Conservation (phyloP, 1,140 invertebrate genomes). For the Orius insidiosus region DNA sequence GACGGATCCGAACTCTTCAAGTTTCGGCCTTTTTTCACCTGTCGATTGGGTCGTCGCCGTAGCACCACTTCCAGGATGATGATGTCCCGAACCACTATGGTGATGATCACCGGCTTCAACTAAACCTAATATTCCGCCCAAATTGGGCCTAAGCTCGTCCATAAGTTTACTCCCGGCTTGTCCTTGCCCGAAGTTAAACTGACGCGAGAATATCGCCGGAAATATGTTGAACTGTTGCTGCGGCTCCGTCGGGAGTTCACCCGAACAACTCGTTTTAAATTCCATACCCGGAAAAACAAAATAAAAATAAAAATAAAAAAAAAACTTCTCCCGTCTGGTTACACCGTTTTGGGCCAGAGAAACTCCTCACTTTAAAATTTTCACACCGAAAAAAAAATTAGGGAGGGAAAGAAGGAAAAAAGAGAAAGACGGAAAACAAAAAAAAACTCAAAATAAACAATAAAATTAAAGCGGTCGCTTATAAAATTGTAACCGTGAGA, state of each 20-base stretch:
- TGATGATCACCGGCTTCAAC: constrained; percentile 51
- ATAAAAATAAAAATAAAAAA: neutral
- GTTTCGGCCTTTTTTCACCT: constrained; percentile 21
- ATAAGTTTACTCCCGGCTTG: constrained; percentile 37
- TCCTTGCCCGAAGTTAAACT: constrained; percentile 46
- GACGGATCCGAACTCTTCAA: constrained; percentile 18
- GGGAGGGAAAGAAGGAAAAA: constrained; percentile 3
- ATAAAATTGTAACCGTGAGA: constrained; percentile 7
- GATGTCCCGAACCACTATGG: constrained; percentile 30
- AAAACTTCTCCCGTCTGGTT: neutral
- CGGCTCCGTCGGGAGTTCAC: constrained; percentile 7
- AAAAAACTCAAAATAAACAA: constrained; percentile 9
- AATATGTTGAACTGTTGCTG: constrained; percentile 75
- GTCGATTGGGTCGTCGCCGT: constrained; percentile 60
- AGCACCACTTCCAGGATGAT: constrained; percentile 30
- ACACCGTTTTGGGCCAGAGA: constrained; percentile 9
- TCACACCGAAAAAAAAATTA: neutral
- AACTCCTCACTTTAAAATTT: neutral
- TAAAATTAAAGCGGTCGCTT: no score
- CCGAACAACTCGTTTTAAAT: constrained; percentile 14
- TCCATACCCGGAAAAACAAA: constrained; percentile 4
- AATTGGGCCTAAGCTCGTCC: constrained; percentile 65
- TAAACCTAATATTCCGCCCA: constrained; percentile 57
- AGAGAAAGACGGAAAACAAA: constrained; percentile 4
- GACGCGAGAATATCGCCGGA: constrained; percentile 69